phyloP scores from a whole-genome alignment of 2,113 vertebrate species.

The Syrrhaptes paradoxus region DNA sequence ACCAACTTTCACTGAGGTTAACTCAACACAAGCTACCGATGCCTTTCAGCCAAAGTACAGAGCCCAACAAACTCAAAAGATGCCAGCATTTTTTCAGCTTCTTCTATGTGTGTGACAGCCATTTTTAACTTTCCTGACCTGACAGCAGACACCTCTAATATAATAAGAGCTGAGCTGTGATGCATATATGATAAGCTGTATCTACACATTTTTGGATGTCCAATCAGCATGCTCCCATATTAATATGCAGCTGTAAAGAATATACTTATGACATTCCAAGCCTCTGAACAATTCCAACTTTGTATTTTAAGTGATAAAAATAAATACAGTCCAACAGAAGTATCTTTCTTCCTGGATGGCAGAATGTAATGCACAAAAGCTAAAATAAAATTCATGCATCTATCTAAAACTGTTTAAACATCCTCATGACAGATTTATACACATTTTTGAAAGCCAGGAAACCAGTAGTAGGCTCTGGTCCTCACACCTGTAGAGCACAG shows the following conservation, averaged over 20 bases:
- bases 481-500: not conserved
- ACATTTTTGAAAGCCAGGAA: not conserved
- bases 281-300: not conserved
- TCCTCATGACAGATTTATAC: not conserved
- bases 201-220: not conserved
- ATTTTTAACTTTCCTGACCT: not conserved
- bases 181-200: not conserved
- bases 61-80: not conserved
- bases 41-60: not conserved
- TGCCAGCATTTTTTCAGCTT: accelerated
- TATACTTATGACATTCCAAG: not conserved
- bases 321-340: not conserved
- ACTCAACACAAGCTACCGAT: not conserved
- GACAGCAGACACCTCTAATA: not conserved
- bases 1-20: not conserved
- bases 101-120: not conserved
- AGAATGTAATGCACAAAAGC: not conserved
- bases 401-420: not conserved
- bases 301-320: not conserved
- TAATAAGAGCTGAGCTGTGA: not conserved
- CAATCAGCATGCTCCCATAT: accelerated
- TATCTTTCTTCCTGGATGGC: not conserved
- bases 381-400: not conserved
- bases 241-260: not conserved
- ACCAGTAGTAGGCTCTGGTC: not conserved